Evolutionary conservation across 2,797 vertebrate species (phyloP), one percentile per base, ranked within the genome.

Genomic region (Poecilia wingei): DNA sequence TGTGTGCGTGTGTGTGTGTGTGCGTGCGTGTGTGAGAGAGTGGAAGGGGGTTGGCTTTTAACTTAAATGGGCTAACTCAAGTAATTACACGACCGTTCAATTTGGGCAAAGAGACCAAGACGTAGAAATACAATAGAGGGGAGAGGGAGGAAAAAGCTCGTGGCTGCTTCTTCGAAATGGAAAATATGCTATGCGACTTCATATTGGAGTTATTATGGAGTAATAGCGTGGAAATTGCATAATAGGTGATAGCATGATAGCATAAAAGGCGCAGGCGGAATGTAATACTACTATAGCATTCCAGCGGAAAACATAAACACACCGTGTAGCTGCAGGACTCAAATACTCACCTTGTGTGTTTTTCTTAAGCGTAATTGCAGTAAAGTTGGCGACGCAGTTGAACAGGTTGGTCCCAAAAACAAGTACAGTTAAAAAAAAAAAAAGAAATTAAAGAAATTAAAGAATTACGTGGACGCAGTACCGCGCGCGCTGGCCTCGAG

Each of bases 11-110:
- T 8, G 14, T 33, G 14, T 20, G 59, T 64, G 59, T 33, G 55
- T 28, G n/a, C 13, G n/a, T 28, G 55, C n/a, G n/a, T 59, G 55
- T 57, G 22, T 57, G 25, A 46, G 45, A 46, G 18, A 16, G 57
- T 16, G 57, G 16, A 33, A 16, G 33, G 61, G 18, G 18, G 90
- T 83, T 89, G 95, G 96, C 96, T 97, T 98, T 98, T 97, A 98
- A 98, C 95, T 97, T 97, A 98, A 98, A 98, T 97, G 97, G 96
- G 95, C 96, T 96, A 96, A 97, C 96, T 97, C 95, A 93, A 96
- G 97, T 97, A 98, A 98, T 98, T 98, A 98, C 96, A 97, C 93
- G 96, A 97, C 91, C 96, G 96, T 95, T 96, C 96, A 97, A 97
- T 97, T 96, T 96, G 66, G 95, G 95, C 95, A 93, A 94, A 95